Evolutionary conservation across 2,797 vertebrate genomes (phyloP).

Genomic region (Pangasius mekongensis): DNA sequence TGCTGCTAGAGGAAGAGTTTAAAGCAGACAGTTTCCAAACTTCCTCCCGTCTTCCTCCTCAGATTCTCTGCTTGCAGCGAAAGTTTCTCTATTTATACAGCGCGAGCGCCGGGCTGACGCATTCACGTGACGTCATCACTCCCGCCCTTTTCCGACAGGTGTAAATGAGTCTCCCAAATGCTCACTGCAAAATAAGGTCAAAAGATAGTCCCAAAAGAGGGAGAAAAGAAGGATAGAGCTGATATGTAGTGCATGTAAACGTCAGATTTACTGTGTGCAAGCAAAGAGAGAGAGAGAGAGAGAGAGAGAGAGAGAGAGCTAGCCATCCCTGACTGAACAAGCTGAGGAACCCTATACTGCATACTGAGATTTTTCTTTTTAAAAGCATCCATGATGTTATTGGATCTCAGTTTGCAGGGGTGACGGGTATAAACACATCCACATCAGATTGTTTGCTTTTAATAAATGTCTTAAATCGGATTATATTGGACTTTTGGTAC

Average conservation of each 20-base stretch:
- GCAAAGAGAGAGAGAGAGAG: not conserved
- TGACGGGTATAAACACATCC: not conserved
- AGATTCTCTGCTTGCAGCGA: constrained; percentile 22
- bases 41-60: not conserved
- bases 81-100: constrained; percentile 65
- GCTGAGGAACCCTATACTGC: not conserved
- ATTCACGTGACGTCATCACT: constrained; percentile 58
- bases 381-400: too few species aligned
- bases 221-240: not conserved
- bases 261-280: not conserved
- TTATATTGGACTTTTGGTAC: not conserved
- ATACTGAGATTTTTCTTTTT: not conserved
- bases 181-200: constrained; percentile 29
- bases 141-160: constrained; percentile 45
- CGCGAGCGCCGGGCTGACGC: constrained; percentile 35
- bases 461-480: not conserved
- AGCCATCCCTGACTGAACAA: not conserved
- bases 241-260: constrained; percentile 26
- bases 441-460: not conserved
- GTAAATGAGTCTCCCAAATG: constrained; percentile 28
- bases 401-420: not conserved
- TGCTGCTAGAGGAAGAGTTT: constrained; percentile 48
- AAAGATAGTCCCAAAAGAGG: constrained; percentile 10
- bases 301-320: not conserved
- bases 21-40: not conserved